Conservation (phyloP, 1,140 invertebrate species). For the Orius insidiosus region DNA sequence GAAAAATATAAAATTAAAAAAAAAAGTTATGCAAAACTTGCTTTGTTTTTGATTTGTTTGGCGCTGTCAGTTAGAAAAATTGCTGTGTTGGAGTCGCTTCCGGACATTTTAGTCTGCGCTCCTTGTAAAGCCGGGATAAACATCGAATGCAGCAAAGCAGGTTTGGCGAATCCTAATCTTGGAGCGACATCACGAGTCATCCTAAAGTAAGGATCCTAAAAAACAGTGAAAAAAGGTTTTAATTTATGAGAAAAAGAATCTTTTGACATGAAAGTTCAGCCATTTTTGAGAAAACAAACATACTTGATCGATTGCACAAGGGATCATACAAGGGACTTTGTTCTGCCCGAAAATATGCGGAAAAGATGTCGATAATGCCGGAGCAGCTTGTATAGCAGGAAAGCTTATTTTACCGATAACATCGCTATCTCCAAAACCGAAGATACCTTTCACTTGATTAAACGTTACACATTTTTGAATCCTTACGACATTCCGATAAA, state of each 20-base stretch:
- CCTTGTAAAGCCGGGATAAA: conserved; percentile 96
- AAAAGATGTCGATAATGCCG: conserved; percentile 87
- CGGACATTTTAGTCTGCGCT: conserved; percentile 95
- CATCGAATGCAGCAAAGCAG: conserved; percentile 81
- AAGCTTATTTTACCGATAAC: conserved; percentile 94
- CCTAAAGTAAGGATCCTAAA: conserved; percentile 88
- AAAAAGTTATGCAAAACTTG: conserved; percentile 21
- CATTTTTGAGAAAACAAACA: background rate
- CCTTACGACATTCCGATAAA: conserved; percentile 82
- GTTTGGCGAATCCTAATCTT: conserved; percentile 70
- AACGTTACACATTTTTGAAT: conserved; percentile 89
- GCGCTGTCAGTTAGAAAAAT: conserved; percentile 90
- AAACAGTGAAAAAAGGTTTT: conserved; percentile 14
- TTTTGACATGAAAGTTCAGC: background rate
- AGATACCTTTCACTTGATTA: conserved; percentile 91
- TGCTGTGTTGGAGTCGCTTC: conserved; percentile 83
- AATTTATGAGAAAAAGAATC: background rate
- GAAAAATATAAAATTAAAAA: conserved; percentile 17
- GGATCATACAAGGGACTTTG: conserved; percentile 83
- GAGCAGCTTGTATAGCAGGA: conserved; percentile 90
- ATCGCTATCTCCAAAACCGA: conserved; percentile 92
- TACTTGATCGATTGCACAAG: conserved; percentile 96
- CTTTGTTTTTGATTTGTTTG: conserved; percentile 95
- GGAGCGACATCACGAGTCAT: conserved; percentile 97
- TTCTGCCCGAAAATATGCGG: conserved; percentile 80